Evolutionary conservation across 2,797 vertebrate species (phyloP), one percentile per base, ranked within the genome.

Genomic region (Lutra lutra): DNA sequence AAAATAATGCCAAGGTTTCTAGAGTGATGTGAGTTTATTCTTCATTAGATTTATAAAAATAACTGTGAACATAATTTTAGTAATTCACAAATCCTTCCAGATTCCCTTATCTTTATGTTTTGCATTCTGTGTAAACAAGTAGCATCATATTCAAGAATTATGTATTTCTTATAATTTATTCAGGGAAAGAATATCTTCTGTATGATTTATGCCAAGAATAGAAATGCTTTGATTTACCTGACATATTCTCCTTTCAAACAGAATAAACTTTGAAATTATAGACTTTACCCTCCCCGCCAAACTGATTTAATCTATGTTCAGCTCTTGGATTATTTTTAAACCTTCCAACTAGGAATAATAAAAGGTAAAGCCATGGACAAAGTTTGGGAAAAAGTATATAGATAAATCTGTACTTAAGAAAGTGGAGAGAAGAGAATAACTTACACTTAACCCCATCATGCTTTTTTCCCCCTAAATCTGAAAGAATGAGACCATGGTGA

Each of bases 1-100:
- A 88, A 92, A 78, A 86, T 27, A 82, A 83, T 78, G 58, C 32
- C 29, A 43, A 27, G 0, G 2, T 43, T 89, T 87, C 83, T 85
- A 93, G 14, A 94, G 51, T 58, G 29, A 86, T 64, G 73, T 27
- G 29, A 87, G 66, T 79, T 20, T 20, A 20, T 93, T 89, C 82
- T 56, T 86, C 94, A 70, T 68, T 87, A 1, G 7, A 92, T 35
- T 77, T 92, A 60, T 35, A 46, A 73, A 95, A 94, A 20, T 80
- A 64, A 84, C 60, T 87, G 97, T 92, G 40, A 86, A 78, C 86
- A 62, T 82, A 73, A 85, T 83, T 54, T 66, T 89, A 92, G 27
- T 85, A 86, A 86, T 95, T 84, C 7, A 86, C 48, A 94, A 86
- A 79, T 78, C 51, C 25, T 90, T 96, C 73, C 38, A 79, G n/a